A percentile compares a stretch with the other conserved stretches of the same genome.
These are phyloP conservation scores for Scrobipalpa costella DNA, from an alignment of 2,888 invertebrate genomes.

Conservation along the genomic window DNA sequence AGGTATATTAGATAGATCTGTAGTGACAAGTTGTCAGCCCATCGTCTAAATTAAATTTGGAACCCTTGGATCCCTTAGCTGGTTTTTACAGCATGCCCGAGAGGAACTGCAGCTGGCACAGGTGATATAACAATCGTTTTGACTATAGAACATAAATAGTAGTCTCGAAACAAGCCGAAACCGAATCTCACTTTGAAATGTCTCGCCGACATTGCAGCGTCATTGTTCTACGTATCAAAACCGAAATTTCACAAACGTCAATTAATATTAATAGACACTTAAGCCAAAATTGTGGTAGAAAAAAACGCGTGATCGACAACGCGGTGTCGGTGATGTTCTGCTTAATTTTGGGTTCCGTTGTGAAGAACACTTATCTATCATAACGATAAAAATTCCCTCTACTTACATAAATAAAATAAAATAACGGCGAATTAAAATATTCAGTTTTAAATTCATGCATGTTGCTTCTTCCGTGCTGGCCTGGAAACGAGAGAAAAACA, in stretches of 20 bases:
- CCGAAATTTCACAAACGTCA: conserved; percentile 60
- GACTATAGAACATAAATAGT: neutral
- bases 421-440: no score
- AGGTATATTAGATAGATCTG: no score
- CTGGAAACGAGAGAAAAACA: no score
- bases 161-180: conserved; percentile 33
- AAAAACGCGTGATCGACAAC: conserved; percentile 44
- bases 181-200: conserved; percentile 42
- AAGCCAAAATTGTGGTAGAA: conserved; percentile 48
- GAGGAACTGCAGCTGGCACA: no score
- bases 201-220: conserved; percentile 55
- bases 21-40: no score
- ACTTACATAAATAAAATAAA: no score
- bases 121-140: neutral
- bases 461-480: no score
- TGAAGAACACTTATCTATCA: neutral
- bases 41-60: no score
- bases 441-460: no score
- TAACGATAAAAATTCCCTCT: neutral
- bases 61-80: no score
- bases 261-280: conserved; percentile 69
- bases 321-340: conserved; percentile 41
- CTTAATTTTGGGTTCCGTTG: conserved; percentile 36
- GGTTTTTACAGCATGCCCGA: neutral
- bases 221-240: conserved; percentile 61